Evolutionary conservation across 1,140 invertebrate genomes (phyloP), one percentile per base, ranked within the genome.

Genomic region (Holotrichia oblita): DNA sequence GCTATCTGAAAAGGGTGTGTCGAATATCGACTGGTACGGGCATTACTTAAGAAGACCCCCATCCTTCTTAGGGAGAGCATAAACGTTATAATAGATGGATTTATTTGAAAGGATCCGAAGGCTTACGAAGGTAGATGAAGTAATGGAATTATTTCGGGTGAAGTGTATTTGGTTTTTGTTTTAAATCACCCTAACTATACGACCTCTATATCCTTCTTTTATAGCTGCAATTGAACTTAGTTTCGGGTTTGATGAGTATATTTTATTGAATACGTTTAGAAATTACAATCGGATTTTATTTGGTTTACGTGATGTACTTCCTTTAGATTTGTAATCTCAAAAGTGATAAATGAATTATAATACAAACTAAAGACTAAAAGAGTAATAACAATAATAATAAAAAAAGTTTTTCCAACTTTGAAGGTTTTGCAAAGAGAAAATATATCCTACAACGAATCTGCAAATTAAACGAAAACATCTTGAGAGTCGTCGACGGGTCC

Each of bases 1-100:
- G 27, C 61, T 69, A 69, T 69, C 61, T 22, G 22, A 14, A 69
- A 69, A 27, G 61, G 61, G 61, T 69, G 61, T 69, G 61, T 69
- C 61, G 22, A 69, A 69, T 69, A 69, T 69, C 61, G 27, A 69
- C 61, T 69, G 17, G 27, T 34, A 27, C 22, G 8, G 22, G 48
- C 17, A 69, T 69, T 69, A 27, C 61, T 69, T 69, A 69, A 69
- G 61, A 69, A 9, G 22, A 27, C 17, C 14, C 48, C 17, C 48
- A 14, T 55, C 17, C 48, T 55, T 55, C 48, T 55, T 55, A 17
- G 17, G 6, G 20, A 9, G 59, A 20, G 61, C 22, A 34, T 69
- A 22, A 14, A 20, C 10, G 24, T 69, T 69, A 69, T 69, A 27
- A 69, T 69, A 24, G 61, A 22, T 22, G 59, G 59, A 64, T 64